Evolutionary conservation across 2,888 invertebrate genomes (phyloP), one percentile per base, ranked within the genome.

Genomic region (Ophraella communa): DNA sequence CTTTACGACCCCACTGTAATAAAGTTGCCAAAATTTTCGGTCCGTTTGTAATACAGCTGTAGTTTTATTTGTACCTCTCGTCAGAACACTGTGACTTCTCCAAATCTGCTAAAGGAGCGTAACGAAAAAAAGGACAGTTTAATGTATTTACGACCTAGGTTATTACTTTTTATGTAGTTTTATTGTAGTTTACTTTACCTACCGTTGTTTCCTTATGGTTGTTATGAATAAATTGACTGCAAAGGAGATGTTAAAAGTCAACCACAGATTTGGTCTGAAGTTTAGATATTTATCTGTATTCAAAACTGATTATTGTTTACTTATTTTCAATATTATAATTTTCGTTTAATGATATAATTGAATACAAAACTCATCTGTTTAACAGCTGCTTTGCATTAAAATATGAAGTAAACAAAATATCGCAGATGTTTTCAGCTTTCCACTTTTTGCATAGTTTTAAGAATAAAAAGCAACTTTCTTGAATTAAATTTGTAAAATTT

Each of bases 121-220:
- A 63, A 60, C 64, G n/a, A n/a, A n/a, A 27, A 62, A 67, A 65
- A 59, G 59, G 59, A 23, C 53, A 51, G 55, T 59, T 64, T 67
- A 62, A 67, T 59, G 62, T 67, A 67, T 67, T 67, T 67, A 67
- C 58, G 64, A 58, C 59, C 47, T 57, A 1, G 20, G 67, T 67
- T 67, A 67, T 67, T 67, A 62, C 59, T 51, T 67, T 65, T 66
- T 60, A 61, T 66, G 68, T n/a, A n/a, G n/a, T 60, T 68, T 66
- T 62, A 66, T 60, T 66, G 68, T 63, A 52, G 52, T 65, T 65
- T 62, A 33, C 55, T 52, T 59, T 51, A 55, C 47, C 18, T 65
- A 35, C 39, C 58, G 42, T 30, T 54, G 47, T 47, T 47, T 23
- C 47, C 20, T 47, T 21, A 47, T 4, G 21, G 8, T n/a, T 2